Conservation (phyloP, 2,888 invertebrate species). For the Folsomia manolachei region DNA sequence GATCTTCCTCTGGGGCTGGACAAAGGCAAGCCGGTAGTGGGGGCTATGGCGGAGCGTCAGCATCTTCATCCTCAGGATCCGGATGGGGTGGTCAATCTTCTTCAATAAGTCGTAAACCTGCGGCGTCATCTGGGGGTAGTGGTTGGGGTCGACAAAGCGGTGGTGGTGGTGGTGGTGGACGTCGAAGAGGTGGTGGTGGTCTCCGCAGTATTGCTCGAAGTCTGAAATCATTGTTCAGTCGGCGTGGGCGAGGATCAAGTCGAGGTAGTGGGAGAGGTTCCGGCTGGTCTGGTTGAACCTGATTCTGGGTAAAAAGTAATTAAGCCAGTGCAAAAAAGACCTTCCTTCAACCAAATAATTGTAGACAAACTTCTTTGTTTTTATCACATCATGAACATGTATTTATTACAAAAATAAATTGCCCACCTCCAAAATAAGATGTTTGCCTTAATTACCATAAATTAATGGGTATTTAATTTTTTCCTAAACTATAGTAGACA, state of each 20-base stretch:
- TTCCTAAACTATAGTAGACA: not conserved
- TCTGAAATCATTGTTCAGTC: constrained; percentile 13
- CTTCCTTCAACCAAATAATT: no score
- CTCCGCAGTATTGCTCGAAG: constrained; percentile 7
- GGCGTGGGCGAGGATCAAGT: constrained; percentile 1
- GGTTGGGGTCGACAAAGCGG: constrained; percentile 1
- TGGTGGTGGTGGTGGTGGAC: constrained; percentile 8
- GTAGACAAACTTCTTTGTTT: not conserved
- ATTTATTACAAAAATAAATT: not conserved
- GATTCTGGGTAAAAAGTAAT: no score
- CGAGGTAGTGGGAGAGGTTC: constrained; percentile 18
- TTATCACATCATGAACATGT: not conserved
- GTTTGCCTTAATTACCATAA: not conserved
- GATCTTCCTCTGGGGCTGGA: not conserved
- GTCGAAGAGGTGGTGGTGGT: constrained; percentile 7
- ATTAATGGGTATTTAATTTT: not conserved
- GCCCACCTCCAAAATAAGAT: no score
- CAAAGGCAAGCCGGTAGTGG: not conserved
- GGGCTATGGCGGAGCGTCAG: not conserved
- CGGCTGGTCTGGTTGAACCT: constrained; percentile 3
- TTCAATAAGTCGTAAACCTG: not conserved
- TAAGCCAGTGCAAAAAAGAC: no score
- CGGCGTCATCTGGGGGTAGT: not conserved
- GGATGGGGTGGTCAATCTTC: not conserved
- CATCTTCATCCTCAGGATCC: not conserved